These are phyloP conservation scores for Mus minutoides DNA, from an alignment of 2,797 vertebrate genomes.

Conservation along the genomic window DNA sequence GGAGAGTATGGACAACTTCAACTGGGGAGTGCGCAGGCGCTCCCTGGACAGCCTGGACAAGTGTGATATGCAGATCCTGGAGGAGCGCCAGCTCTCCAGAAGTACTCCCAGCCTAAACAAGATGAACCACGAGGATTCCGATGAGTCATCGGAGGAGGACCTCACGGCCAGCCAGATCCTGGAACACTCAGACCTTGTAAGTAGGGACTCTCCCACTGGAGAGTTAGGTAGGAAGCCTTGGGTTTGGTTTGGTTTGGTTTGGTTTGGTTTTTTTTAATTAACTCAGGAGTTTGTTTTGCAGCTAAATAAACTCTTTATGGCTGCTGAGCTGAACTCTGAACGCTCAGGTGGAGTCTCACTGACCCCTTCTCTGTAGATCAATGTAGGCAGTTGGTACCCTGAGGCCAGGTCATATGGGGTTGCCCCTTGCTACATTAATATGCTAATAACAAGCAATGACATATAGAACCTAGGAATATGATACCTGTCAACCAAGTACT, in stretches of 20 bases:
- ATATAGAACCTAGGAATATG: not conserved
- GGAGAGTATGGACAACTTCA: constrained; percentile 98
- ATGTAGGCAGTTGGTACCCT: not conserved
- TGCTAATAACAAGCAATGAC: not conserved
- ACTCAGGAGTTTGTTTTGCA: not conserved
- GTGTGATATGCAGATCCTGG: constrained; percentile 93
- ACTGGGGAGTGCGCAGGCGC: constrained; percentile 98
- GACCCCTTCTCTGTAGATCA: constrained; percentile 48
- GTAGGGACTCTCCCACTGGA: constrained; percentile 64
- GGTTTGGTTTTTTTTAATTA: not conserved
- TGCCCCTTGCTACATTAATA: constrained; percentile 8
- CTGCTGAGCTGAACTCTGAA: not conserved
- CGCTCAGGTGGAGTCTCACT: not conserved
- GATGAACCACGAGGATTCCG: constrained; percentile 94
- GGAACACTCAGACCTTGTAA: constrained; percentile 92
- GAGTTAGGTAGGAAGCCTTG: not conserved
- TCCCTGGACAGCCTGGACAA: constrained; percentile 98
- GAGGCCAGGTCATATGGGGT: not conserved
- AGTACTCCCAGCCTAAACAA: constrained; percentile 96
- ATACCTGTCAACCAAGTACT: not conserved
- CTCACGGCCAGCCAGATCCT: constrained; percentile 97
- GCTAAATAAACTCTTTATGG: constrained; percentile 23
- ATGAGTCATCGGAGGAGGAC: constrained; percentile 97
- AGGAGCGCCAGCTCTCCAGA: constrained; percentile 96
- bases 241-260: not conserved